Percentiles rank a stretch among this genome's conserved stretches.
phyloP scores from a whole-genome alignment of 2,797 vertebrate genomes.

The Hephaestus fuliginosus region DNA sequence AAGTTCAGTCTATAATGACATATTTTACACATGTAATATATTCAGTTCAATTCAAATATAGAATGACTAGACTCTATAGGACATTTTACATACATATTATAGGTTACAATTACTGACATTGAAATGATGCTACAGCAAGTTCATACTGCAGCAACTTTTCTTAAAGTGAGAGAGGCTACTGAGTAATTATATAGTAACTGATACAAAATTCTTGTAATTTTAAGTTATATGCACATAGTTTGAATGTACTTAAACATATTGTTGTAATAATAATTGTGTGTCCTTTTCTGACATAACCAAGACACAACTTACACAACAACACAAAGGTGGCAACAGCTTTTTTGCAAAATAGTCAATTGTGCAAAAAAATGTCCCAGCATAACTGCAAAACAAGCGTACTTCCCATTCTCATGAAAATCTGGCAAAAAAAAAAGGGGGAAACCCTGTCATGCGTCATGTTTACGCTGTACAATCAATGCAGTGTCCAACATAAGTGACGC shows the following conservation, averaged over 20 bases:
- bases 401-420: constrained; percentile 63
- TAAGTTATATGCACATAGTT: too few relatives aligned
- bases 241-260: neutral
- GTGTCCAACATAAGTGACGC: constrained; percentile 7
- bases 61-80: neutral
- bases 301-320: neutral
- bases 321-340: neutral
- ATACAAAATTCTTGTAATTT: too few relatives aligned
- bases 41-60: neutral
- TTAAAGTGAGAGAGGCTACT: neutral
- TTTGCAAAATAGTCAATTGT: constrained; percentile 6
- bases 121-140: neutral
- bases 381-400: constrained; percentile 20
- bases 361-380: neutral
- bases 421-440: constrained; percentile 40
- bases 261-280: neutral
- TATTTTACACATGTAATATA: neutral
- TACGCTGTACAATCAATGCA: constrained; percentile 23
- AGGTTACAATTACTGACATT: neutral
- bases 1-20: neutral
- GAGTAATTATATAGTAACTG: too few relatives aligned
- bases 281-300: neutral
- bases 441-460: constrained; percentile 45
- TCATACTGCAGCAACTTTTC: neutral
- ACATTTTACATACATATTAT: neutral